Conservation (phyloP, 2,113 vertebrate species). For the Platichthys stellatus region DNA sequence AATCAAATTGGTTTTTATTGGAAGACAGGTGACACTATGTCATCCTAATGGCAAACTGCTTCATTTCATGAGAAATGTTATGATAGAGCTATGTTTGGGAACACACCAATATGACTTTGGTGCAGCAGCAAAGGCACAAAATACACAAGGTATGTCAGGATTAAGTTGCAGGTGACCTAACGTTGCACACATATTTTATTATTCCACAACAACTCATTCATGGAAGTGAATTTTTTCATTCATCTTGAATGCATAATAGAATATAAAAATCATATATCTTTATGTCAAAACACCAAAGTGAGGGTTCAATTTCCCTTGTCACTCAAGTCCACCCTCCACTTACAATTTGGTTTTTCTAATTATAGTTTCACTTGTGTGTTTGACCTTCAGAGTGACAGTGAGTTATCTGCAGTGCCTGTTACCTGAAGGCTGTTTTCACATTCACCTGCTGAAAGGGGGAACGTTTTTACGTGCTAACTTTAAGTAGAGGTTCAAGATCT, state of each 20-base stretch:
- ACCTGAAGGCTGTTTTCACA: not conserved
- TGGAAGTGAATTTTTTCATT: not conserved
- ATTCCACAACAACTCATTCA: too few species aligned
- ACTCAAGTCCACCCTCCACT: not conserved
- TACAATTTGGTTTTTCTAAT: not conserved
- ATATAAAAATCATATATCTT: not conserved
- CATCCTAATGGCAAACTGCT: not conserved
- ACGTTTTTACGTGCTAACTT: not conserved
- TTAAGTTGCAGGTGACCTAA: not conserved
- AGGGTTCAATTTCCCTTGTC: not conserved
- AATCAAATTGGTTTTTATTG: conserved; percentile 35
- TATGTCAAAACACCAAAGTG: too few species aligned
- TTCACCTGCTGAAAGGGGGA: not conserved
- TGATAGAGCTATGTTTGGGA: not conserved
- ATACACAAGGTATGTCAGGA: not conserved
- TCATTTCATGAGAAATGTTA: not conserved
- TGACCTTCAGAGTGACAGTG: not conserved
- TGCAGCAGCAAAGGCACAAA: not conserved
- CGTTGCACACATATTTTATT: not conserved
- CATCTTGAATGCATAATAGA: not conserved
- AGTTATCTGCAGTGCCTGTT: not conserved
- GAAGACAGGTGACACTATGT: conserved; percentile 25
- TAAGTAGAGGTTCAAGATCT: not conserved
- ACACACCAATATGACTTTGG: not conserved
- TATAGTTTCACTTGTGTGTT: not conserved